These are phyloP conservation scores for Chondrosia reniformis DNA, from an alignment of 37 sponge, comb jelly and placozoan genomes.

Conservation along the genomic window DNA sequence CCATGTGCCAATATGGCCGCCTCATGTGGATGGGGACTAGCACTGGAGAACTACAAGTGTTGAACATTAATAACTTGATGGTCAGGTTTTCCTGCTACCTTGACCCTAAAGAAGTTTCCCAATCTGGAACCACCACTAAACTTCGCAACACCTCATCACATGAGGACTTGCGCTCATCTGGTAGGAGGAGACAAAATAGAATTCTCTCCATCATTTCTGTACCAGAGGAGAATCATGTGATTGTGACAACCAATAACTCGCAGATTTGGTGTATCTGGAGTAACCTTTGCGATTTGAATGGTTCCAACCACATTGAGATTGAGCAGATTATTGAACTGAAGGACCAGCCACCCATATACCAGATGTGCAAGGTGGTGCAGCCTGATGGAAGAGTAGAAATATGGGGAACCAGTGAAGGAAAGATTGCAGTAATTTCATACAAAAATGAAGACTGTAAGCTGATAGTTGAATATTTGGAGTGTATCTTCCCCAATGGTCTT, in stretches of 20 bases:
- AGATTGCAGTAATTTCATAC: slow-evolving; percentile 28
- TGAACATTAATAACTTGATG: slow-evolving; percentile 46
- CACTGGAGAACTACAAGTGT: slow-evolving; percentile 32
- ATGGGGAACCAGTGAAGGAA: slow-evolving; percentile 66
- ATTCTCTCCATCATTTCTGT: slow-evolving; percentile 58
- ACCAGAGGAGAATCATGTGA: slow-evolving; percentile 28
- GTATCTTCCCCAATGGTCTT: slow-evolving; percentile 1
- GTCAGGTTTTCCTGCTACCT: slow-evolving; percentile 31
- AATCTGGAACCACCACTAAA: background rate
- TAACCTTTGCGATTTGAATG: background rate
- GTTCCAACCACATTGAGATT: slow-evolving; percentile 5
- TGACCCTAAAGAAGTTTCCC: too few species aligned
- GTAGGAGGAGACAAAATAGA: too few species aligned
- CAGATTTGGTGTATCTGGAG: slow-evolving; percentile 52
- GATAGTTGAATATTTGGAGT: slow-evolving; percentile 10
- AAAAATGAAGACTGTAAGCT: background rate
- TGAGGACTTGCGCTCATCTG: background rate
- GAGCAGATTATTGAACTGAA: slow-evolving; percentile 12
- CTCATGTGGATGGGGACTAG: slow-evolving; percentile 66
- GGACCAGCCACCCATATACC: slow-evolving; percentile 32
- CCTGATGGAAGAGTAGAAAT: slow-evolving; percentile 40
- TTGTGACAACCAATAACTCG: slow-evolving; percentile 33
- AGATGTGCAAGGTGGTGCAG: slow-evolving; percentile 37
- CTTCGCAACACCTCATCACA: background rate
- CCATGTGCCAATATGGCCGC: slow-evolving; percentile 49